Conservation (phyloP, 1,140 invertebrate genomes). For the Trichonephila clavipes region DNA sequence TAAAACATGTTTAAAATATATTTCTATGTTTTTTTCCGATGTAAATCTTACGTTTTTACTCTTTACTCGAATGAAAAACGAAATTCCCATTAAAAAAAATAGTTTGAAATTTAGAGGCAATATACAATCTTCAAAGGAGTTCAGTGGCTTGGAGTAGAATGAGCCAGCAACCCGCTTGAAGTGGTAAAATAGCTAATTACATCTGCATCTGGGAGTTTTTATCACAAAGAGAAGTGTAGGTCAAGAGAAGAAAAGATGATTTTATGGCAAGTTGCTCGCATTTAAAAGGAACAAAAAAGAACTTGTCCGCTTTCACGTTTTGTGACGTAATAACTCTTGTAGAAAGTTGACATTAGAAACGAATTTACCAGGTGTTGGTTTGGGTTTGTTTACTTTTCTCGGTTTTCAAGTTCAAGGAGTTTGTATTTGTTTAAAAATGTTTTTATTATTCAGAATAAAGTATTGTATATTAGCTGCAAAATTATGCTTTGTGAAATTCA, state of each 20-base stretch:
- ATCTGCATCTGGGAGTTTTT: background rate
- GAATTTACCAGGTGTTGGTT: background rate
- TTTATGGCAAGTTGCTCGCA: background rate
- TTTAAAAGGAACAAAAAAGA: background rate
- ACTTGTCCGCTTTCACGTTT: background rate
- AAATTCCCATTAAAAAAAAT: too few relatives aligned
- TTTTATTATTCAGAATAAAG: too few relatives aligned
- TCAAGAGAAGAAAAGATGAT: background rate
- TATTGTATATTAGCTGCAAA: too few relatives aligned
- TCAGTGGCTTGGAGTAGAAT: background rate
- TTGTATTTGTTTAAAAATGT: background rate
- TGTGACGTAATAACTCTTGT: background rate
- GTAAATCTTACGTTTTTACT: background rate
- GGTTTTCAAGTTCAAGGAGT: constrained; percentile 11
- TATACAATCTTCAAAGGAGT: background rate
- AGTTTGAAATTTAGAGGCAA: background rate
- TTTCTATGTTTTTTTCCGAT: background rate
- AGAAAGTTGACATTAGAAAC: background rate
- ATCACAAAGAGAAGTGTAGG: background rate
- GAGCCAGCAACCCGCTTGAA: background rate
- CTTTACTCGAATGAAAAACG: background rate
- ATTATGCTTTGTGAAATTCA: too few relatives aligned
- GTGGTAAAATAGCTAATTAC: background rate
- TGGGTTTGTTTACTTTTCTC: background rate
- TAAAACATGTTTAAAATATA: background rate